phyloP scores from a whole-genome alignment of 2,888 invertebrate genomes.

The Eristalis pertinax region DNA sequence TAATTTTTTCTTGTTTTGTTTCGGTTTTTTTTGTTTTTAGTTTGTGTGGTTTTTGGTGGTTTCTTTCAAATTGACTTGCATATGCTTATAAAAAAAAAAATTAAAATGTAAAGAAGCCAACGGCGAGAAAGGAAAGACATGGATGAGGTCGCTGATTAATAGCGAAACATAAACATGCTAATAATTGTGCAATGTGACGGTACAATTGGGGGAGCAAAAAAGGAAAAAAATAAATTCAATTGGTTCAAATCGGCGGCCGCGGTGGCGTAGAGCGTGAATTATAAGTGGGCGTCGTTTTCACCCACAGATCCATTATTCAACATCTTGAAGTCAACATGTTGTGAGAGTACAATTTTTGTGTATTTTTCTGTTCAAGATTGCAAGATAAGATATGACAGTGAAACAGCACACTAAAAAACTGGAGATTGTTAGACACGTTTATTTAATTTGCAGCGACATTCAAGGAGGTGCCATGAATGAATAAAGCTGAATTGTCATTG shows the following conservation, averaged over 20 bases:
- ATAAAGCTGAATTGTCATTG: not conserved
- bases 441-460: not conserved
- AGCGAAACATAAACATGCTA: constrained; percentile 37
- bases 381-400: constrained; percentile 6
- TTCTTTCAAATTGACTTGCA: constrained; percentile 17
- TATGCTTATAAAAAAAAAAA: constrained; percentile 34
- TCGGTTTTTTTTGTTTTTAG: not conserved
- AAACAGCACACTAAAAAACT: not conserved
- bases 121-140: constrained; percentile 20
- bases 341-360: constrained; percentile 3
- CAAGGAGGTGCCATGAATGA: not conserved
- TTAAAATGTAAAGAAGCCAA: constrained; percentile 38
- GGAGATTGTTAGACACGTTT: constrained; percentile 18
- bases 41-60: not conserved
- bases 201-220: constrained; percentile 4
- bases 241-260: not conserved
- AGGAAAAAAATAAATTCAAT: not conserved
- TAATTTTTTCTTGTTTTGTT: not conserved
- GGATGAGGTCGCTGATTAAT: constrained; percentile 60
- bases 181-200: constrained; percentile 36
- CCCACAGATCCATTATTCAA: constrained; percentile 25
- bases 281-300: constrained; percentile 21
- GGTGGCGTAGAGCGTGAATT: constrained; percentile 18
- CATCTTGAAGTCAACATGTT: not conserved
- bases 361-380: not conserved